Evolutionary conservation across 30 jellyfish, hydroid and myxozoan genomes (phyloP), one percentile per base, ranked within the genome.

Genomic region (Sanderia malayensis): DNA sequence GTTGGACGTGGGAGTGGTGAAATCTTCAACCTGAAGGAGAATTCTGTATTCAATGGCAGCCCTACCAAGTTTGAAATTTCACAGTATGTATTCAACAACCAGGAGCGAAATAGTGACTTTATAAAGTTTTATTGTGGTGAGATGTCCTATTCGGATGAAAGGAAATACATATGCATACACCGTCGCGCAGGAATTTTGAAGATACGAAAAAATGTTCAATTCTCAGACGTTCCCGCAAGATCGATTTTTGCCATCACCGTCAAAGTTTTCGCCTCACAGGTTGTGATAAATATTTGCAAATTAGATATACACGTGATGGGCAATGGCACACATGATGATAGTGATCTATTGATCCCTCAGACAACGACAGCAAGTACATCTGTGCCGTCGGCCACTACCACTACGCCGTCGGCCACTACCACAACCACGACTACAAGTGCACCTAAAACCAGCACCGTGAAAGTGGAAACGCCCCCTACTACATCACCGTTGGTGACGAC

Each of bases 311-410:
- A 37, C 52, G 52, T 37, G 6, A 13, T 37, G 10, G 13, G 52
- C 64, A 49, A 49, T 9, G 24, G 64, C 18, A 4, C 27, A 9
- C 15, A 15, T 15, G 55, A 41, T 6, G 55, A 41, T 41, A 41
- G 55, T 15, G 4, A 11, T 15, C 3, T 49, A 4, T 24, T 4
- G 64, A 49, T 49, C 23, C 64, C 64, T 4, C 19, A 31, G 1
- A 61, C 78, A 18, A 58, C 71, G 26, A 1, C 31, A 1, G 25
- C 86, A 1, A 63, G 70, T 17, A 74, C 71, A 23, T 0, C 21
- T 3, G n/a, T 74, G 33, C 65, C 85, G 10, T 7, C 53, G 21
- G 13, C 83, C 27, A 52, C 64, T 8, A 46, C 70, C 13, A 55
- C 55, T 25, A 1, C 81, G 30, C 25, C 58, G 22, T 47, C 45